phyloP scores from a whole-genome alignment of 2,113 vertebrate species.

The Myotis yumanensis region DNA sequence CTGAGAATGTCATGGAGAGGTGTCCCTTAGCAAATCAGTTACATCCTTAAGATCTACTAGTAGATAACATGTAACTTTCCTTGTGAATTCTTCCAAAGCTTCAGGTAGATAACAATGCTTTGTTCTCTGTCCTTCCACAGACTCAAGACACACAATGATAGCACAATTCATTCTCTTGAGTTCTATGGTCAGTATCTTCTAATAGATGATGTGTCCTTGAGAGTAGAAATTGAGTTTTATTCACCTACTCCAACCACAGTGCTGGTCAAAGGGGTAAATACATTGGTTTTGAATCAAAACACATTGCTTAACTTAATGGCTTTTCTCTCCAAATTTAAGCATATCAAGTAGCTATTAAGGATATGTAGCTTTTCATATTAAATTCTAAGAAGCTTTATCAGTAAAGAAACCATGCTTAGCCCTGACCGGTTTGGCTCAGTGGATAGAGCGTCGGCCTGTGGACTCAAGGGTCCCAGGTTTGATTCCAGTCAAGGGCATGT shows the following conservation, averaged over 20 bases:
- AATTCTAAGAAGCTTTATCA: neutral
- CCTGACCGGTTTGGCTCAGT: no score
- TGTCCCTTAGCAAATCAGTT: neutral
- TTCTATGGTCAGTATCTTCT: neutral
- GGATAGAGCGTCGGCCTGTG: no score
- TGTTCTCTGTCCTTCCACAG: neutral
- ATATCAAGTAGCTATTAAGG: neutral
- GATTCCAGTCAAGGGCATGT: no score
- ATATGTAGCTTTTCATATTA: neutral
- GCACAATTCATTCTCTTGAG: neutral
- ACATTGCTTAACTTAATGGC: neutral
- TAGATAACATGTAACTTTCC: neutral
- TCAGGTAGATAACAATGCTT: neutral
- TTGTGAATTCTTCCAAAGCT: neutral
- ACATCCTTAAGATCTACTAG: neutral
- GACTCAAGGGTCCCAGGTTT: no score
- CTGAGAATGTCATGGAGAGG: neutral
- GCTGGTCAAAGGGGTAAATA: neutral
- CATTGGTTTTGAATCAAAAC: slow-evolving; percentile 43
- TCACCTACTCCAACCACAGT: neutral
- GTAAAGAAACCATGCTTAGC: neutral
- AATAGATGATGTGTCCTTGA: neutral
- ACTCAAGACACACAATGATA: neutral
- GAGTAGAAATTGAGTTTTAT: neutral
- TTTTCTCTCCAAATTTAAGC: neutral